Evolutionary conservation across 2,797 vertebrate genomes (phyloP), one percentile per base, ranked within the genome.

Genomic region (Eidolon dupreanum): DNA sequence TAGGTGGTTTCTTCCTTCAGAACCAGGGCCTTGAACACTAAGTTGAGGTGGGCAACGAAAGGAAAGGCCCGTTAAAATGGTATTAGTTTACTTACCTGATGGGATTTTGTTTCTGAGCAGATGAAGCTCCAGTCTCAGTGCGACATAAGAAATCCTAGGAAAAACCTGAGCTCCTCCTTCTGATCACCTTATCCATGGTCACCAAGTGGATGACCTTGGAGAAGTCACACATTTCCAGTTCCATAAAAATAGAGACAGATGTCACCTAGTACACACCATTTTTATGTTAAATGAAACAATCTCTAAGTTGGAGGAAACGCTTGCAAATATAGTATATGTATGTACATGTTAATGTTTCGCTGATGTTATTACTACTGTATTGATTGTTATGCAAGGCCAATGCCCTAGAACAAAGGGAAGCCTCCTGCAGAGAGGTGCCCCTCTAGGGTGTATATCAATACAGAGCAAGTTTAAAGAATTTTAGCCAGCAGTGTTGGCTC

Each of bases 251-350:
- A 77, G 20, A 82, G 17, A 82, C 41, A 55, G 26, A 83, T 28
- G 49, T 82, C 16, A 1, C 46, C 61, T 61, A 88, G 22, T 20
- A 36, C 53, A 59, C 15, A 20, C n/a, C 61, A 41, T 75, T 84
- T 87, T 84, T 83, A 38, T 51, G 68, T 71, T 90, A 88, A 85
- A 57, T 84, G 57, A 38, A 19, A 91, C 66, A 36, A 88, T 94
- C 33, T 88, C 31, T 55, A 79, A 75, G 41, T 86, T 91, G 87
- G 88, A 81, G 46, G 66, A 88, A 65, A 88, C 8, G 15, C 53
- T 85, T 85, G 86, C 53, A 87, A 90, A 90, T 20, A n/a, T 68
- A 5, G 24, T 28, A 16, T n/a, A 49, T 12, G 41, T 49, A 31
- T 57, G 20, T 31, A 46, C 38, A 63, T n/a, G 38, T 63, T 59